Evolutionary conservation across 2,113 vertebrate genomes (phyloP).

Genomic region (Malurus cyaneus): DNA sequence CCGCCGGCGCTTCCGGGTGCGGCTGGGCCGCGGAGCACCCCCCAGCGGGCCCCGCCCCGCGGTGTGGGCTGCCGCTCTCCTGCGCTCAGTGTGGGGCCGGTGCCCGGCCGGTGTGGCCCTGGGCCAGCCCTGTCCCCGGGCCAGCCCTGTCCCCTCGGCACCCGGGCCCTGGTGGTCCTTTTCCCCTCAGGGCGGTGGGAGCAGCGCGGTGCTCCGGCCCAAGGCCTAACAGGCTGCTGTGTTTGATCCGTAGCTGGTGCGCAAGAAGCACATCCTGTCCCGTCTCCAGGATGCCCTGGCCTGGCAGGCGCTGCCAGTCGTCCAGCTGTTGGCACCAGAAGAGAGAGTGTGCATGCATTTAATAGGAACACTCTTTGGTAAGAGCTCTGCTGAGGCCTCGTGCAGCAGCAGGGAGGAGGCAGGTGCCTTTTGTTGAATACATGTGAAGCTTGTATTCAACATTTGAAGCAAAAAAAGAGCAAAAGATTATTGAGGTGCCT

Average conservation of each 20-base stretch:
- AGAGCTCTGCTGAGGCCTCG: slow-evolving; percentile 40
- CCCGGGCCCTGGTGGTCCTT: neutral
- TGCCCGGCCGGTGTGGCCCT: no score
- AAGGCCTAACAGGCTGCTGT: neutral
- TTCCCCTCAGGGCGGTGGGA: neutral
- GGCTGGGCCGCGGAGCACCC: neutral
- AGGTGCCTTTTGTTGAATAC: neutral
- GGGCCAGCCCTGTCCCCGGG: rapidly evolving
- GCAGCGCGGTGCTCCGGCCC: neutral
- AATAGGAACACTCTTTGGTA: slow-evolving; percentile 82
- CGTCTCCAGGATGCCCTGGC: slow-evolving; percentile 76
- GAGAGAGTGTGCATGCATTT: slow-evolving; percentile 77
- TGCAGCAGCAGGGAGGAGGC: neutral
- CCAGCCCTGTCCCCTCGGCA: rapidly evolving
- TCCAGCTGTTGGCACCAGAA: slow-evolving; percentile 79
- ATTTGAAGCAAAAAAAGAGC: neutral
- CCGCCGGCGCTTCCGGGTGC: neutral
- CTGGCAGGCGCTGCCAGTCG: slow-evolving; percentile 68
- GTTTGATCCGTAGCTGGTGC: slow-evolving; percentile 76
- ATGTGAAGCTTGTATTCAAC: neutral
- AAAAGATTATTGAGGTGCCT: neutral
- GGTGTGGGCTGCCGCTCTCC: neutral
- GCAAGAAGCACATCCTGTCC: slow-evolving; percentile 82
- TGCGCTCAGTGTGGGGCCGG: rapidly evolving
- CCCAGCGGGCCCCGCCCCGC: no score